A percentile compares a stretch with the other conserved stretches of the same genome.
Conservation (phyloP, 1,140 invertebrate species). For the Fopius arisanus region DNA sequence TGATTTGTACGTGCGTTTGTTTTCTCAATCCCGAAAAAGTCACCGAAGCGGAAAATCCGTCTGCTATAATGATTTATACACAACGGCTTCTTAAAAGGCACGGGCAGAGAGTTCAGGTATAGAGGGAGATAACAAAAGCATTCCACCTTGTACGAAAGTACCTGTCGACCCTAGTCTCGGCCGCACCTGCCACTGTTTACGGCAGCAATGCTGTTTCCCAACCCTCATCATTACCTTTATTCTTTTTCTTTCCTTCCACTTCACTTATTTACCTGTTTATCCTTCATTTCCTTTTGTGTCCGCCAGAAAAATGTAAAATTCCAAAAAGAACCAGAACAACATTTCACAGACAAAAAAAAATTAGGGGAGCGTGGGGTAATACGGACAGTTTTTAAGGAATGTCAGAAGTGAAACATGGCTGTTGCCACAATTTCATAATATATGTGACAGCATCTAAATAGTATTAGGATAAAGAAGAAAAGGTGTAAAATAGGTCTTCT, state of each 20-base stretch:
- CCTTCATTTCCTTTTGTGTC: background rate
- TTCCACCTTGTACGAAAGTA: background rate
- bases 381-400: too few species aligned
- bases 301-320: too few species aligned
- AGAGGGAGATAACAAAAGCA: background rate
- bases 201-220: background rate
- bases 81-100: background rate
- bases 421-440: too few species aligned
- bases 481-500: too few species aligned
- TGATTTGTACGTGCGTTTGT: too few species aligned
- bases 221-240: background rate
- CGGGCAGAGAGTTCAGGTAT: background rate
- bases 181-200: background rate
- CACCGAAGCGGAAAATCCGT: background rate
- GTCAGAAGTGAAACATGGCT: too few species aligned
- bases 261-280: background rate
- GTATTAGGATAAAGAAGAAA: too few species aligned
- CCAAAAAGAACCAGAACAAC: too few species aligned
- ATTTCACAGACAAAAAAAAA: too few species aligned
- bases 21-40: too few species aligned
- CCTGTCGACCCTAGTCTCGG: background rate
- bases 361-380: too few species aligned
- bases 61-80: background rate
- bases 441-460: too few species aligned
- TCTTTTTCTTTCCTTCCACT: background rate